Base-by-base conservation (phyloP, 2,888 invertebrate species). In the Hetaerina titia region DNA sequence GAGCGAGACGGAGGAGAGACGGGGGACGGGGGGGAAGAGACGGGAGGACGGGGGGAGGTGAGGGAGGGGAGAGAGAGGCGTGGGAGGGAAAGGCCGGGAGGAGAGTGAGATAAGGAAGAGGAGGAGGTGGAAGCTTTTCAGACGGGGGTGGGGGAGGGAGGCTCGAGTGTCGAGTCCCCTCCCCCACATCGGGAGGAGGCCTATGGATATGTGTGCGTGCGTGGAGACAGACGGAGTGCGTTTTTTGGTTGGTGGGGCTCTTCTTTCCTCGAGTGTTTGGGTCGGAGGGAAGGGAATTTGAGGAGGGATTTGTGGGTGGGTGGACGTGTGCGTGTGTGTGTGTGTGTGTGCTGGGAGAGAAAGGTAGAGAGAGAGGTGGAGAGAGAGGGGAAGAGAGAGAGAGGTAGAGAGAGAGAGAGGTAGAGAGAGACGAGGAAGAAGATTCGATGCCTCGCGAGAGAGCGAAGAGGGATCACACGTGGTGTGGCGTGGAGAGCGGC, bases 1-100 rank as follows among this genome's bases (percentile, higher is more conserved):
- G 63, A 31, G 90, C 31, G 90, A 90, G 90, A 89, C 90, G 90
- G 60, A 11, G 25, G 90, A 58, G 90, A 22, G 31, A 17, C 45
- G 31, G 22, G 45, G 45, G 19, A 64, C 15, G 22, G 90, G 31
- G 31, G n/a, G 90, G n/a, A 56, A 17, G 17, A 22, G 9, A 56
- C 13, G 89, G 57, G 89, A 9, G 89, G 17, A 19, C 56, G 25
- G 22, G 7, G 89, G n/a, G 19, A 15, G 89, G 57, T 17, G 56
- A 22, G 31, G 25, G 0, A 2, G 7, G 81, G 81, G 7, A 6
- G 81, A 22, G 22, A 15, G n/a, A n/a, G n/a, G n/a, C n/a, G n/a
- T n/a, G n/a, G 13, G 69, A 22, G 11, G 69, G 19, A n/a, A 69
- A n/a, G n/a, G 6, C 7, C 25, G 8, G 22, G 17, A n/a, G n/a